Evolutionary conservation across 1,140 invertebrate species (phyloP).

Genomic region (Tetranychus urticae): DNA sequence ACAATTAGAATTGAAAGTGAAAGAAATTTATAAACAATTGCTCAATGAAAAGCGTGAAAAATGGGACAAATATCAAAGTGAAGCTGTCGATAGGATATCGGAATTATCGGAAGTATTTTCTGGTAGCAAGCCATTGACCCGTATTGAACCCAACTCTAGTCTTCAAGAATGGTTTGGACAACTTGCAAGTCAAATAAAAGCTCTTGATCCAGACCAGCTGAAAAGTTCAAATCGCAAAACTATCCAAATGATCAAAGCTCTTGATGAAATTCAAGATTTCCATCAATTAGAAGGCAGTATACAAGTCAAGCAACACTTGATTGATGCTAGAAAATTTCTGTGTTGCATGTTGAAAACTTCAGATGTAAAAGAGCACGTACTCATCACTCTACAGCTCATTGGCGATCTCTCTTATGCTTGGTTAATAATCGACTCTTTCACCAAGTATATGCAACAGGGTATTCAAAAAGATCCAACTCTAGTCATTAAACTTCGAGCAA

Average conservation of each 20-base stretch:
- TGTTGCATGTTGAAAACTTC: slow-evolving; percentile 65
- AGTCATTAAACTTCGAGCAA: slow-evolving; percentile 65
- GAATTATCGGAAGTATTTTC: slow-evolving; percentile 75
- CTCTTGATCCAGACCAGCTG: slow-evolving; percentile 38
- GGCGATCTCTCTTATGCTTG: slow-evolving; percentile 89
- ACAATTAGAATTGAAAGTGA: slow-evolving; percentile 67
- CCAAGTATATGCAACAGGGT: slow-evolving; percentile 62
- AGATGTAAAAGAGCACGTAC: slow-evolving; percentile 72
- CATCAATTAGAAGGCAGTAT: slow-evolving; percentile 72
- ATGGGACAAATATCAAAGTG: slow-evolving; percentile 51
- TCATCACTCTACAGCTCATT: slow-evolving; percentile 77
- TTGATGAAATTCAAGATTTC: slow-evolving; percentile 72
- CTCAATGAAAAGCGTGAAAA: slow-evolving; percentile 48
- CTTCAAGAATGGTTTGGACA: slow-evolving; percentile 70
- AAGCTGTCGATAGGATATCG: slow-evolving; percentile 43
- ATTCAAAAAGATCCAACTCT: slow-evolving; percentile 65
- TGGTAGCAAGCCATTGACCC: slow-evolving; percentile 54
- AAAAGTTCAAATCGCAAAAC: neutral
- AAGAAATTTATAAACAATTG: slow-evolving; percentile 36
- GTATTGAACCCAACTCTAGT: slow-evolving; percentile 68
- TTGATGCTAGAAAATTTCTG: slow-evolving; percentile 53
- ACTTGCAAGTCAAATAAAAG: slow-evolving; percentile 56
- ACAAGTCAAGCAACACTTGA: slow-evolving; percentile 66
- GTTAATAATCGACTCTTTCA: slow-evolving; percentile 62
- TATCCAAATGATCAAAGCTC: slow-evolving; percentile 63